Conservation (phyloP, 1,140 invertebrate species). For the Aporrectodea caliginosa region DNA sequence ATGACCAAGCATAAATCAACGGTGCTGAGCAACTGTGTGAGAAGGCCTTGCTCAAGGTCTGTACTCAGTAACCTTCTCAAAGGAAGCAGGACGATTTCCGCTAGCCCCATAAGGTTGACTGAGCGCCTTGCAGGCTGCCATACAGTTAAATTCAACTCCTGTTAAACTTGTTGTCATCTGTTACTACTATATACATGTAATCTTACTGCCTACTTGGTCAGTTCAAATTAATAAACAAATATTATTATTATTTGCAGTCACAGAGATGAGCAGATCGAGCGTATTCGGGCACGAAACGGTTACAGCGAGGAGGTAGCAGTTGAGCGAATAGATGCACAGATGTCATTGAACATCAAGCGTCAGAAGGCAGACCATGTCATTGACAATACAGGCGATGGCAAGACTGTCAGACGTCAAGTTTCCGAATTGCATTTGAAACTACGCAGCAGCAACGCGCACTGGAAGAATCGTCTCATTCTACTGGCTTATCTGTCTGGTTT, state of each 20-base stretch:
- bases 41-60: too few species aligned
- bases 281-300: background rate
- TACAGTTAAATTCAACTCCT: too few species aligned
- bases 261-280: constrained; percentile 34
- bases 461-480: background rate
- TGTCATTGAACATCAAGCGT: background rate
- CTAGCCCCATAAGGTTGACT: background rate
- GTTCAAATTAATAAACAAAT: background rate
- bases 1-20: too few species aligned
- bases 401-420: background rate
- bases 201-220: background rate
- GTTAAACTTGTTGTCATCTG: too few species aligned
- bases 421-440: background rate
- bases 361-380: background rate
- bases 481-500: too few species aligned
- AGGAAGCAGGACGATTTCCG: background rate
- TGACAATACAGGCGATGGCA: background rate
- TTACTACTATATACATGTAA: background rate
- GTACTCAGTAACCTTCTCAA: background rate
- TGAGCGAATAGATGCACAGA: background rate
- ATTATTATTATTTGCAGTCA: constrained; percentile 35
- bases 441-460: background rate
- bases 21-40: too few species aligned
- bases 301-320: background rate
- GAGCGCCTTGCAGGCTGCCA: background rate